phyloP scores from a whole-genome alignment of 1,140 invertebrate genomes.

The Acromyrmex heyeri region DNA sequence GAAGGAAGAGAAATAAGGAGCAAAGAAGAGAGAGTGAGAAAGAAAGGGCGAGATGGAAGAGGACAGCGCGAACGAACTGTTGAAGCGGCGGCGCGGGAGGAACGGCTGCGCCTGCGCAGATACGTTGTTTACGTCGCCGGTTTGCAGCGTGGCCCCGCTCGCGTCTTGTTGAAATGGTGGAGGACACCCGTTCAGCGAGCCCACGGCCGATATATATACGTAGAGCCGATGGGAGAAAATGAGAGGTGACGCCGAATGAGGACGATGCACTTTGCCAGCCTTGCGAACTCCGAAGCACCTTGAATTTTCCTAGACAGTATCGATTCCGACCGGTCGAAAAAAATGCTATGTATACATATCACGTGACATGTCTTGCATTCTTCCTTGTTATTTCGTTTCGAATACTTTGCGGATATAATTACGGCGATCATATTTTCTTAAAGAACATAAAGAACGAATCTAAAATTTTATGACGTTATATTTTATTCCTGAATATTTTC shows the following conservation, averaged over 20 bases:
- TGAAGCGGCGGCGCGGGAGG: slow-evolving; percentile 58
- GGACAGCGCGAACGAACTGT: slow-evolving; percentile 34
- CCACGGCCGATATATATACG: slow-evolving; percentile 25
- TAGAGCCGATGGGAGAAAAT: slow-evolving; percentile 35
- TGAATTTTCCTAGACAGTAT: slow-evolving; percentile 36
- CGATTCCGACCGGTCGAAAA: background rate
- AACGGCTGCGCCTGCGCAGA: slow-evolving; percentile 78
- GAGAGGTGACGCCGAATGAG: slow-evolving; percentile 49
- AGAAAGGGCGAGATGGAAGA: slow-evolving; percentile 32
- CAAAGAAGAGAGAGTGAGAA: slow-evolving; percentile 14
- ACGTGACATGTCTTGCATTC: too few species aligned
- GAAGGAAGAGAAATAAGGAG: slow-evolving; percentile 17
- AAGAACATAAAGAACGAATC: too few species aligned
- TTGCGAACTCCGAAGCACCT: slow-evolving; percentile 7
- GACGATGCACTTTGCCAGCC: slow-evolving; percentile 47
- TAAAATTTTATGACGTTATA: too few species aligned
- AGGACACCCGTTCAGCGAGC: slow-evolving; percentile 61
- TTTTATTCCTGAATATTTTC: too few species aligned
- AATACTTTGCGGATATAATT: too few species aligned
- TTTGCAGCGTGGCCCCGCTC: slow-evolving; percentile 64
- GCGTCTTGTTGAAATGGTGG: slow-evolving; percentile 63
- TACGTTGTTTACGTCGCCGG: slow-evolving; percentile 84
- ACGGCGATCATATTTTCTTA: too few species aligned
- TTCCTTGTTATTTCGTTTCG: too few species aligned
- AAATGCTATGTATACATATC: background rate